These are phyloP conservation scores for Alviniconcha strummeri DNA, from an alignment of 2,888 invertebrate species.

Conservation along the genomic window DNA sequence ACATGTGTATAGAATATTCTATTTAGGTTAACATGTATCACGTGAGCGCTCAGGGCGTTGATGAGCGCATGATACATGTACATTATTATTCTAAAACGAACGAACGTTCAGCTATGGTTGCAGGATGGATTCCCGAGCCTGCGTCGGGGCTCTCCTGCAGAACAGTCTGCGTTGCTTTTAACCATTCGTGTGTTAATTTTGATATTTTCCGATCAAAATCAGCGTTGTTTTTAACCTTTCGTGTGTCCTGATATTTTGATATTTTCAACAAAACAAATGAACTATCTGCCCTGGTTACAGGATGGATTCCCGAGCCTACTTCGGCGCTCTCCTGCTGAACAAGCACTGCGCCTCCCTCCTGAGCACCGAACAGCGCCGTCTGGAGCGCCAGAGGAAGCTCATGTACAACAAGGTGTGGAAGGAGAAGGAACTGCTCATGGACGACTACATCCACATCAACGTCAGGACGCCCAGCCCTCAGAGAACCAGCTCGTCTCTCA, in stretches of 20 bases:
- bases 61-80: background rate
- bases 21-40: no score
- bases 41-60: no score
- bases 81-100: background rate
- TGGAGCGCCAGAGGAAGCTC: constrained; percentile 31
- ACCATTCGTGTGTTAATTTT: background rate
- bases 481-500: background rate
- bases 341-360: constrained; percentile 20
- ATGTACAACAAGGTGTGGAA: constrained; percentile 30
- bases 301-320: constrained; percentile 21
- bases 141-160: no score
- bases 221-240: background rate
- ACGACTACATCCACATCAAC: constrained; percentile 35
- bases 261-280: no score
- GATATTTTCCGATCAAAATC: background rate
- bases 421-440: constrained; percentile 38
- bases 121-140: no score
- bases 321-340: constrained; percentile 33
- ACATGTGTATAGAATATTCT: no score
- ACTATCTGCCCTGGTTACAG: background rate
- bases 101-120: background rate
- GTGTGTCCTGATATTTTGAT: no score
- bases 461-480: constrained; percentile 26
- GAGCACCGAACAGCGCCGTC: constrained; percentile 2
- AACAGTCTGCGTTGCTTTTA: no score